Conservation (phyloP, 35 echinoderm and acorn worm species). For the Amphiura filiformis region DNA sequence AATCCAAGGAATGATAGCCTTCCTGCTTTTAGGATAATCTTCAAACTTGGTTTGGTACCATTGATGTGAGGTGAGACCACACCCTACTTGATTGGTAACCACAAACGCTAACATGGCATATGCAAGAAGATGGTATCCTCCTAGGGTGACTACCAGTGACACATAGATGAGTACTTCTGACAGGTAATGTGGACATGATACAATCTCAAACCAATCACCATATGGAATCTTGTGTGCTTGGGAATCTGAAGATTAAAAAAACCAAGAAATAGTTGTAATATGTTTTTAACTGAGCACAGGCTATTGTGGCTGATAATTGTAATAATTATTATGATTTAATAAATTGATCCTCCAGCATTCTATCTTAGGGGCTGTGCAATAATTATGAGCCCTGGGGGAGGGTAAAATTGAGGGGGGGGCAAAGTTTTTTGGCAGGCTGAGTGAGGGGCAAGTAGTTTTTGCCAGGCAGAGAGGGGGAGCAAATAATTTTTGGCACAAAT, state of each 20-base stretch:
- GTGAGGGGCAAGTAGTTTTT: too few relatives aligned
- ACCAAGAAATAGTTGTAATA: not conserved
- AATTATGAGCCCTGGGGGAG: too few relatives aligned
- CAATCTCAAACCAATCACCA: slow-evolving; percentile 94
- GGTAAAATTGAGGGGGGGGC: too few relatives aligned
- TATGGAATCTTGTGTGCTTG: slow-evolving; percentile 80
- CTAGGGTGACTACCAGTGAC: slow-evolving; percentile 48
- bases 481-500: too few relatives aligned
- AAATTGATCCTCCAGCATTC: too few relatives aligned
- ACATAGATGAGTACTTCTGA: slow-evolving; percentile 80
- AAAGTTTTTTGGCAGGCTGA: too few relatives aligned
- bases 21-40: slow-evolving; percentile 82
- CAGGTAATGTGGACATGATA: slow-evolving; percentile 89
- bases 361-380: too few relatives aligned
- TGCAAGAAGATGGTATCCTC: slow-evolving; percentile 52
- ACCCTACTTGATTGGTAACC: slow-evolving; percentile 69
- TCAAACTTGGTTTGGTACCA: slow-evolving; percentile 81
- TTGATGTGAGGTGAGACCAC: slow-evolving; percentile 35
- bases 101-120: slow-evolving; percentile 58
- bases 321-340: not conserved
- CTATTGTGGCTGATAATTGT: not conserved
- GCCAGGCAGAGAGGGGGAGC: too few relatives aligned
- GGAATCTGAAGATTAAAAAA: slow-evolving; percentile 31
- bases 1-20: slow-evolving; percentile 69
- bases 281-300: not conserved